Conservation (phyloP, 2,113 vertebrate genomes). For the Toxotes jaculatrix region DNA sequence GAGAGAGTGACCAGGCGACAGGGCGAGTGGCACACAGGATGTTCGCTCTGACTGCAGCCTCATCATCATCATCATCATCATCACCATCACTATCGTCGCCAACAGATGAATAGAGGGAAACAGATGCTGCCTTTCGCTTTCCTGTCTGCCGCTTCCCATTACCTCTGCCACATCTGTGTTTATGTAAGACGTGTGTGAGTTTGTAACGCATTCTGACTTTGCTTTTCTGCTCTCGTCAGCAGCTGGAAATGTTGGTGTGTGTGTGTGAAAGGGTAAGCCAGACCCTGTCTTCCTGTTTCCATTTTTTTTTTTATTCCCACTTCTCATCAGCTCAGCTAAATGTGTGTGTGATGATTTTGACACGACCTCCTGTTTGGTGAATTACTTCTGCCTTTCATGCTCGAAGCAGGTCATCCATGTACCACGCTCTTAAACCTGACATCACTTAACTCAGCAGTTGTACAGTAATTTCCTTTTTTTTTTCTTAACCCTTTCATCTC, state of each 20-base stretch:
- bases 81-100: conserved; percentile 24
- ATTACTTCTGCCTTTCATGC: neutral
- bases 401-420: neutral
- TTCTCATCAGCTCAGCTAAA: neutral
- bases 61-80: conserved; percentile 38
- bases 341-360: neutral
- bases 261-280: neutral
- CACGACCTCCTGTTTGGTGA: neutral
- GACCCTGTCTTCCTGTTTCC: neutral
- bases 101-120: conserved; percentile 76
- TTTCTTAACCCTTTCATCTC: neutral
- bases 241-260: neutral
- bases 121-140: conserved; percentile 72
- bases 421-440: neutral
- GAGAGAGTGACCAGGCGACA: conserved; percentile 1
- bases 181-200: neutral
- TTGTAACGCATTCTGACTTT: conserved; percentile 8
- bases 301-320: neutral
- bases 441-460: neutral
- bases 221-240: conserved; percentile 20
- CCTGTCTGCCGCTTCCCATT: conserved; percentile 62
- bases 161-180: conserved; percentile 13
- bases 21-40: conserved; percentile 43
- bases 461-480: neutral
- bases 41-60: conserved; percentile 44